phyloP scores from a whole-genome alignment of 37 sponge, comb jelly and placozoan species.

The Ephydatia muelleri region DNA sequence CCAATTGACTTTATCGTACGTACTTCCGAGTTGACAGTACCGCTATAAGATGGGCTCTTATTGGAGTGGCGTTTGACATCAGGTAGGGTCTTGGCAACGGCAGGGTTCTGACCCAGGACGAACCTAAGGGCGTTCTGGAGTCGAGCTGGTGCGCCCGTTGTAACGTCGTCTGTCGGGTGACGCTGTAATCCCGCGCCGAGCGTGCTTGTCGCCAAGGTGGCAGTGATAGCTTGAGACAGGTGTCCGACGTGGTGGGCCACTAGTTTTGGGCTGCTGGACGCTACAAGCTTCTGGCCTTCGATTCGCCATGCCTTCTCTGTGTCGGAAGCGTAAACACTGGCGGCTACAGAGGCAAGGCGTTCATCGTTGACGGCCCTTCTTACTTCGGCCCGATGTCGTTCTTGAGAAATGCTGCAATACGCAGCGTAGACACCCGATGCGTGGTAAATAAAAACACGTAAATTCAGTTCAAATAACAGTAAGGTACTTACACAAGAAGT shows the following conservation, averaged over 20 bases:
- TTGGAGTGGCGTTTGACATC: background rate
- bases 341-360: slow-evolving; percentile 54
- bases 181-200: background rate
- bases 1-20: background rate
- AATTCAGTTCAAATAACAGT: background rate
- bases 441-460: background rate
- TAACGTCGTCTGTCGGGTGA: background rate
- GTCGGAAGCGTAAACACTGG: slow-evolving; percentile 28
- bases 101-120: slow-evolving; percentile 38
- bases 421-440: background rate
- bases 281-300: slow-evolving; percentile 47
- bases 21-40: background rate
- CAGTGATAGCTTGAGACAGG: slow-evolving; percentile 32
- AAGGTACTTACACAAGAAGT: slow-evolving; percentile 42
- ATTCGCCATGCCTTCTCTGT: slow-evolving; percentile 40
- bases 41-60: background rate
- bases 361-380: slow-evolving; percentile 88
- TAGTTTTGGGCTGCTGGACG: slow-evolving; percentile 29
- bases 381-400: slow-evolving; percentile 83
- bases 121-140: slow-evolving; percentile 45
- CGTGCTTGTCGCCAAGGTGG: slow-evolving; percentile 11
- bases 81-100: background rate
- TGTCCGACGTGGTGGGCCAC: slow-evolving; percentile 13
- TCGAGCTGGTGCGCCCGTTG: slow-evolving; percentile 14
- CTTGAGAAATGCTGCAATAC: slow-evolving; percentile 66